Evolutionary conservation across 2,797 vertebrate genomes (phyloP), one percentile per base, ranked within the genome.

Genomic region (Epinephelus coioides): DNA sequence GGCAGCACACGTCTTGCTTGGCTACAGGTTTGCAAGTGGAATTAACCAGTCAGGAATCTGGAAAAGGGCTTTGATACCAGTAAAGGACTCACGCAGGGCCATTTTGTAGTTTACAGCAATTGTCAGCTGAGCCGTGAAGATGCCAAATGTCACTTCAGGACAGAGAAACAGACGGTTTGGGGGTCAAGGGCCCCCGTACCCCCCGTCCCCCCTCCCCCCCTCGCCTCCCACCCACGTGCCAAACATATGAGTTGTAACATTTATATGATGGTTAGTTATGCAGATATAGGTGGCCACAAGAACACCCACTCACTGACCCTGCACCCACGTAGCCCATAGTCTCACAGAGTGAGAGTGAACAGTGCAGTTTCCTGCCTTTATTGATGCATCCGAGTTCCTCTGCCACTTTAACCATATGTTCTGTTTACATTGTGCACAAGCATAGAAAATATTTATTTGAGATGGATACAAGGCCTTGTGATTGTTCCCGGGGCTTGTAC

Each of bases 41-140:
- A 93, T 92, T 83, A 92, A 89, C 85, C 89, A 89, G 88, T 91
- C 76, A 91, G 92, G 86, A 90, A 88, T 88, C 87, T 83, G 86
- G 82, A 89, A 76, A 34, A 76, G 71, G 65, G 72, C 85, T 92
- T 86, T 85, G 87, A 88, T 83, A 74, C 53, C 80, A 68, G 85
- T 46, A 40, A 73, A 88, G 83, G 86, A 90, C 85, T 81, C 87
- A 87, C 15, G 60, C 74, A 44, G 86, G 85, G 83, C 69, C 88
- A 78, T 86, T 92, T 92, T 90, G 82, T 81, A 76, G 79, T 81
- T 83, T 62, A 65, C 79, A 70, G 82, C 86, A 77, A 84, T 86
- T 88, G 91, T 90, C 88, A 79, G 76, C 64, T 46, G 81, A 87
- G 78, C 81, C 82, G 65, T 9, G 68, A 72, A 69, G 73, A 83